Base-by-base conservation (phyloP, 2,113 vertebrate genomes). In the Microcebus murinus region DNA sequence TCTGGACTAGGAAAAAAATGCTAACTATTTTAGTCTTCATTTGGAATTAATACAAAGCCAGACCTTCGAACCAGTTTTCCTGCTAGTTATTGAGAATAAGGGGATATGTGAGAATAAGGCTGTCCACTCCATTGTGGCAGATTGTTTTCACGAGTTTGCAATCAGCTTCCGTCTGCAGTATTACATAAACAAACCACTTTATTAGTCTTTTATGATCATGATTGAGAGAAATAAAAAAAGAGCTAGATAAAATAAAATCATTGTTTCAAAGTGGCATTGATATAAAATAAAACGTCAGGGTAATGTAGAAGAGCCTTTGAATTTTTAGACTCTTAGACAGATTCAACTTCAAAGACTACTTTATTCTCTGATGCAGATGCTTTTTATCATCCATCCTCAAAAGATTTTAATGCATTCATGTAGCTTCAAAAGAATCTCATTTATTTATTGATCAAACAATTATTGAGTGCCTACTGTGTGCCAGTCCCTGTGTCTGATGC, bases 281-380 rank as follows among this genome's bases (percentile, higher is more conserved):
- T 42, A 39, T 68, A 82, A 87, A 92, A 84, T 59, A 87, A 87
- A 70, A 74, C 93, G 81, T 85, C 39, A 36, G 6, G 6, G 8
- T 59, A 57, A 63, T 65, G 7, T 48, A 23, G 31, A 85, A 36
- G 68, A 91, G 45, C 8, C 31, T 88, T 96, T 97, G 89, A 89
- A 94, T 88, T 70, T 94, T 91, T 82, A 74, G 73, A 63, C 70
- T 93, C 7, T 15, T 74, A 84, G 93, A 84, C 34, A 88, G 52
- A 91, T 86, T 91, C 73, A 80, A 36, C 57, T 82, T 96, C 88
- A 96, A 97, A 97, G 67, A 82, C 36, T 21, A n/a, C 61, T 95
- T 82, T 90, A 86, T 87, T 87, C 63, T 95, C 50, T 68, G n/a
- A 82, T 59, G 34, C 15, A 61, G 83, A 48, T 17, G 11, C 4